Percentiles rank a stretch among this genome's conserved stretches.
Conservation (phyloP, 1,140 invertebrate species). For the Ooceraea biroi region DNA sequence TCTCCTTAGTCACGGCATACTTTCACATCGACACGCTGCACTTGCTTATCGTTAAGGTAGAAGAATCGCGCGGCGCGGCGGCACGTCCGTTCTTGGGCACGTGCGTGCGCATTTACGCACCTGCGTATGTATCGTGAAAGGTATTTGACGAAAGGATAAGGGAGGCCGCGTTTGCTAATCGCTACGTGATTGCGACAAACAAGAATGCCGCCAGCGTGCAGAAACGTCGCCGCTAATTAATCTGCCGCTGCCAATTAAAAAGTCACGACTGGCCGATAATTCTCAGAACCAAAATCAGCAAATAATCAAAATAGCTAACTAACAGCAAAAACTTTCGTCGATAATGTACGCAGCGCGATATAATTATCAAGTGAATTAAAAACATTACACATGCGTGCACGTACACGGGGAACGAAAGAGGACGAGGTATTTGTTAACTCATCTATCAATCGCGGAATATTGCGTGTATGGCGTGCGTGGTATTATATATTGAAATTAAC, state of each 20-base stretch:
- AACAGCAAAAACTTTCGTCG: too few relatives aligned
- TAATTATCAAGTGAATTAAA: too few relatives aligned
- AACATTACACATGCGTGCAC: too few relatives aligned
- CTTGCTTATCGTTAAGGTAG: constrained; percentile 70
- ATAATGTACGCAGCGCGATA: too few relatives aligned
- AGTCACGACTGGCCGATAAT: not conserved
- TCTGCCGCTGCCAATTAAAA: not conserved
- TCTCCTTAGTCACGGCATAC: constrained; percentile 73
- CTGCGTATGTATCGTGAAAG: constrained; percentile 47
- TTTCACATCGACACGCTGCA: constrained; percentile 76
- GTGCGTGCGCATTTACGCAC: constrained; percentile 45
- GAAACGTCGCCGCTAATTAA: not conserved
- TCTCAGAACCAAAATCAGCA: too few relatives aligned
- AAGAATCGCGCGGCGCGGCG: constrained; percentile 34
- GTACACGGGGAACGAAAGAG: too few relatives aligned
- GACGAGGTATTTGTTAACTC: not conserved
- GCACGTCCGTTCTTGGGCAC: constrained; percentile 15
- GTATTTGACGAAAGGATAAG: constrained; percentile 58
- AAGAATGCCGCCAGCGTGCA: constrained; percentile 19
- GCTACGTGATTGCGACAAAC: constrained; percentile 31
- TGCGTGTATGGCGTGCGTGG: too few relatives aligned
- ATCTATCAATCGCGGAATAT: not conserved
- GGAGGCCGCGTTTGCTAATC: constrained; percentile 29
- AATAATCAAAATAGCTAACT: too few relatives aligned
- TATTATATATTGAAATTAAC: not conserved